phyloP scores from a whole-genome alignment of 2,888 invertebrate genomes.

The Heliconius ismenius region DNA sequence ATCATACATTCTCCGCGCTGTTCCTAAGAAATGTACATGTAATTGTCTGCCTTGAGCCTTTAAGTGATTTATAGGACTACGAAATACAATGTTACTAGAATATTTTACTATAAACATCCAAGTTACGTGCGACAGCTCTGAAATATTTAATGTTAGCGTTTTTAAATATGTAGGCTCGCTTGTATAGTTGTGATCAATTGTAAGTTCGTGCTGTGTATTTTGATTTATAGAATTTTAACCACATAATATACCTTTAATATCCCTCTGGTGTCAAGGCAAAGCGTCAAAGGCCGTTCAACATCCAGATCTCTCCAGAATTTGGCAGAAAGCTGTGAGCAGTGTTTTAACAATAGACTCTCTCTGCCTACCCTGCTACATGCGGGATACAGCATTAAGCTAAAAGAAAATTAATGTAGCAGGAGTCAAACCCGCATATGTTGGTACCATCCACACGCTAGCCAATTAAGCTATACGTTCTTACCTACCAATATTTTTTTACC shows the following conservation, averaged over 20 bases:
- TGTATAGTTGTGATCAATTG: background rate
- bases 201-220: no score
- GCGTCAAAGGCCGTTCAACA: no score
- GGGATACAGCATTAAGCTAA: no score
- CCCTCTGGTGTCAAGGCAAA: no score
- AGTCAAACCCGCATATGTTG: background rate
- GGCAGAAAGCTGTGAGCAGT: no score
- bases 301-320: no score
- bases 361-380: no score
- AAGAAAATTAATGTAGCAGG: no score
- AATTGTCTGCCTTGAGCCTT: conserved; percentile 27
- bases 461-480: no score
- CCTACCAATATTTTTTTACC: background rate
- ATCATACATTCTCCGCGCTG: conserved; percentile 9
- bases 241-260: no score
- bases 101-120: conserved; percentile 9
- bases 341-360: no score
- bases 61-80: conserved; percentile 23
- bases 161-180: background rate
- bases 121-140: background rate
- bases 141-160: conserved; percentile 10
- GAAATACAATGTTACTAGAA: conserved; percentile 20
- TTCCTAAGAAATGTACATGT: conserved; percentile 22
- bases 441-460: background rate
- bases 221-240: no score